These are phyloP conservation scores for Dexiosoma caninum DNA, from an alignment of 2,888 invertebrate genomes.

Conservation along the genomic window DNA sequence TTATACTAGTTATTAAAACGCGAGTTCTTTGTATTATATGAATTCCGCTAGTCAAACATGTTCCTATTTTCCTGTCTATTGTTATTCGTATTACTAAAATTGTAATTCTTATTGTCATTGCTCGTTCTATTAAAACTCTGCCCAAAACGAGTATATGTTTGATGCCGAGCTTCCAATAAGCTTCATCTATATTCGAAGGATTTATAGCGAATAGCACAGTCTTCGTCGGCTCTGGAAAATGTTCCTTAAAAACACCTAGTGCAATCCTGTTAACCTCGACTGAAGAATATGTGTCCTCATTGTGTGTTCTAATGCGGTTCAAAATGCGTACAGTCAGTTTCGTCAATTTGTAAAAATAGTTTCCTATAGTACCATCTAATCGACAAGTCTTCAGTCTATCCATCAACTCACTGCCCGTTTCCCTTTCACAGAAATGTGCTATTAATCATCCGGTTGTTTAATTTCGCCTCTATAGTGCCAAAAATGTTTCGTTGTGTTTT, in stretches of 20 bases:
- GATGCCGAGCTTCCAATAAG: not conserved
- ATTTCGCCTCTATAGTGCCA: too few species aligned
- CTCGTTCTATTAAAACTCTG: not conserved
- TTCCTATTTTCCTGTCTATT: not conserved
- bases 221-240: not conserved
- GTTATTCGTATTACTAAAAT: not conserved
- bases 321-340: not conserved
- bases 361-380: not conserved
- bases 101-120: not conserved
- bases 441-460: not conserved
- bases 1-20: not conserved
- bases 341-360: not conserved
- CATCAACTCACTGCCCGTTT: not conserved
- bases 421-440: not conserved
- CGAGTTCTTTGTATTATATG: not conserved
- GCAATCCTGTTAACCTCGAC: constrained; percentile 5
- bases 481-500: too few species aligned
- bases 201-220: not conserved
- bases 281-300: not conserved
- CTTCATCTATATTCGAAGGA: not conserved
- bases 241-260: not conserved
- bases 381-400: not conserved
- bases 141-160: not conserved
- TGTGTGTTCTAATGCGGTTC: not conserved
- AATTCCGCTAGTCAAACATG: not conserved